Percentiles rank a stretch among this genome's conserved stretches.
Evolutionary conservation across 2,888 invertebrate genomes (phyloP).

Genomic region (Macaria liturata): DNA sequence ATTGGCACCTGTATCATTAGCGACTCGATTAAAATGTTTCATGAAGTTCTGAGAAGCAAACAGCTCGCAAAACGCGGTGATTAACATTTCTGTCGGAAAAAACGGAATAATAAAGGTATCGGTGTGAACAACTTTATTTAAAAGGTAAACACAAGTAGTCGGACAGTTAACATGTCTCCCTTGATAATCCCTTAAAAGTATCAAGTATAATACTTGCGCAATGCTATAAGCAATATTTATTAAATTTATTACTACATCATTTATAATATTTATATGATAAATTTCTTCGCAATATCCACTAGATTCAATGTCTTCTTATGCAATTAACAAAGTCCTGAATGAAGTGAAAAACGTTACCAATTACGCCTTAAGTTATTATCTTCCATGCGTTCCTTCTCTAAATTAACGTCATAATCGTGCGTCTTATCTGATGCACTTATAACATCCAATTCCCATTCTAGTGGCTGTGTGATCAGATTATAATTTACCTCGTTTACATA

Average conservation of each 20-base stretch:
- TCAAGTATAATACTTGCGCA: conserved; percentile 45
- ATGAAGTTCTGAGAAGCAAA: conserved; percentile 55
- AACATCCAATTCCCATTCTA: conserved; percentile 56
- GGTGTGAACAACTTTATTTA: conserved; percentile 70
- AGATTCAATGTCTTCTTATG: too few species aligned
- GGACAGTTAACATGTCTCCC: conserved; percentile 60
- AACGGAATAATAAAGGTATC: conserved; percentile 67
- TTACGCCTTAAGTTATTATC: conserved; percentile 63
- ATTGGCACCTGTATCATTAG: conserved; percentile 62
- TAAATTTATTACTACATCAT: too few species aligned
- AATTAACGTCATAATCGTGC: conserved; percentile 52
- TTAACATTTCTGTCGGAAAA: conserved; percentile 66
- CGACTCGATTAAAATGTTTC: conserved; percentile 65
- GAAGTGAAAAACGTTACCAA: conserved; percentile 33
- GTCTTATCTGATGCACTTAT: conserved; percentile 51
- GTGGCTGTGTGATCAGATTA: conserved; percentile 46
- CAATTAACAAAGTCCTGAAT: too few species aligned
- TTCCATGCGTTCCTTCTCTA: conserved; percentile 58
- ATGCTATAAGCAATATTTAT: conserved; percentile 13
- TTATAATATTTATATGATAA: too few species aligned
- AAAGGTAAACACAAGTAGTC: conserved; percentile 63
- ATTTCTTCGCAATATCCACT: too few species aligned
- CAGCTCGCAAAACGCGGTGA: conserved; percentile 62
- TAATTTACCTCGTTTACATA: conserved; percentile 55
- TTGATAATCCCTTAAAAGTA: conserved; percentile 53